These are phyloP conservation scores for Chrysomela aeneicollis DNA, from an alignment of 2,888 invertebrate species.

Conservation along the genomic window DNA sequence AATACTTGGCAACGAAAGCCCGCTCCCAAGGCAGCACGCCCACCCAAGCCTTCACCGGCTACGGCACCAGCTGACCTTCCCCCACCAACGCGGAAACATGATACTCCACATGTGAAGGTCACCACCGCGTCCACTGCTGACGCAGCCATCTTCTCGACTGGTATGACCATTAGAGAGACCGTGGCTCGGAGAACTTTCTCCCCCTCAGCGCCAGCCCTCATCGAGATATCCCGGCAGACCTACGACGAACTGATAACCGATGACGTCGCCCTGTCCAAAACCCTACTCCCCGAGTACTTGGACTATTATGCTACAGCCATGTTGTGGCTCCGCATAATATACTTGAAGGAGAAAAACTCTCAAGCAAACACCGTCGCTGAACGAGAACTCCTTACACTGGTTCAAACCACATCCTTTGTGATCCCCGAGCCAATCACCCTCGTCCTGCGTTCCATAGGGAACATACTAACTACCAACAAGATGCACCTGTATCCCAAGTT, in stretches of 20 bases:
- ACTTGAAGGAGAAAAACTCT: constrained; percentile 27
- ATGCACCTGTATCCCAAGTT: constrained; percentile 17
- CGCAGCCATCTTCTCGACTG: constrained; percentile 11
- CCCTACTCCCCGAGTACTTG: constrained; percentile 29
- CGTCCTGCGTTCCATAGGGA: neutral
- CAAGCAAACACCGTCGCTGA: constrained; percentile 26
- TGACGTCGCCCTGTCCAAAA: constrained; percentile 23
- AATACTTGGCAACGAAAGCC: neutral
- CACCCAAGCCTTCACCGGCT: too few species aligned
- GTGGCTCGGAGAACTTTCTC: constrained; percentile 17
- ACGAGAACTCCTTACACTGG: constrained; percentile 15
- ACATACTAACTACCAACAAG: constrained; percentile 14
- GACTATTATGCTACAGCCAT: constrained; percentile 30
- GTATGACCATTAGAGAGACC: constrained; percentile 19
- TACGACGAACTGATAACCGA: constrained; percentile 27
- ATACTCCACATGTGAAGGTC: neutral
- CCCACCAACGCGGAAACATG: neutral
- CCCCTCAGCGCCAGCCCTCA: constrained; percentile 22
- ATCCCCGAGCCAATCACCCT: constrained; percentile 11
- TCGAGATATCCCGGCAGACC: constrained; percentile 23
- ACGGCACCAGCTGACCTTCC: neutral
- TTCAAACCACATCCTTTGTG: constrained; percentile 12
- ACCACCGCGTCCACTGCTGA: constrained; percentile 15
- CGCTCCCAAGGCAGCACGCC: neutral
- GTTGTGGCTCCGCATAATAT: constrained; percentile 29